A percentile compares a stretch with the other conserved stretches of the same genome.
Evolutionary conservation across 1,140 invertebrate genomes (phyloP).

Genomic region (Saccostrea glomerata): DNA sequence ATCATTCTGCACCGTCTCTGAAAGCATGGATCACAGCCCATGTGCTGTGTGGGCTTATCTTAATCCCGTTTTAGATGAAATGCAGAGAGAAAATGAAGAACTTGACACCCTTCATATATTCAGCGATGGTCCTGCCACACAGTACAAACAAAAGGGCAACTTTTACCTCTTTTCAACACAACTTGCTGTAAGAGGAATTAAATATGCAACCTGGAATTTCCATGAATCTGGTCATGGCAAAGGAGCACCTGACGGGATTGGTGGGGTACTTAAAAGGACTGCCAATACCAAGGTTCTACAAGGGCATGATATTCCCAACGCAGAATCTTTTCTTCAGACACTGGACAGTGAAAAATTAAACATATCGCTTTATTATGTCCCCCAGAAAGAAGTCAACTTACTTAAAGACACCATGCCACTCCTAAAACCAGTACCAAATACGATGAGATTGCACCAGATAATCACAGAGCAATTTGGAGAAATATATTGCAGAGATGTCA

Average conservation of each 20-base stretch:
- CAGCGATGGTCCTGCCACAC: constrained; percentile 62
- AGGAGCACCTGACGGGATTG: constrained; percentile 79
- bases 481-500: constrained; percentile 38
- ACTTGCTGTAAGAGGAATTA: constrained; percentile 50
- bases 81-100: constrained; percentile 52
- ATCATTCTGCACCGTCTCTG: constrained; percentile 56
- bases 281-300: constrained; percentile 49
- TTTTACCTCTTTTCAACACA: constrained; percentile 62
- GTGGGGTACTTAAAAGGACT: constrained; percentile 77
- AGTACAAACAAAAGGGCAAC: constrained; percentile 64
- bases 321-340: constrained; percentile 32
- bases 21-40: constrained; percentile 56
- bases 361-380: constrained; percentile 39
- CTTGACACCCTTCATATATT: constrained; percentile 61
- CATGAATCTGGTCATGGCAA: constrained; percentile 79
- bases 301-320: constrained; percentile 54
- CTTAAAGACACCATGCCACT: constrained; percentile 7
- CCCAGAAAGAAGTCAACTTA: background rate
- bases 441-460: constrained; percentile 44
- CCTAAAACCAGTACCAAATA: constrained; percentile 38
- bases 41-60: constrained; percentile 62
- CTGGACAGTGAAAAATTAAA: constrained; percentile 9
- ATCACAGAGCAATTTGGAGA: background rate
- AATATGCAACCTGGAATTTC: constrained; percentile 76
- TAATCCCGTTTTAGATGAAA: constrained; percentile 56